phyloP scores from a whole-genome alignment of 2,113 vertebrate species.

The Pomatorhinus ruficollis region DNA sequence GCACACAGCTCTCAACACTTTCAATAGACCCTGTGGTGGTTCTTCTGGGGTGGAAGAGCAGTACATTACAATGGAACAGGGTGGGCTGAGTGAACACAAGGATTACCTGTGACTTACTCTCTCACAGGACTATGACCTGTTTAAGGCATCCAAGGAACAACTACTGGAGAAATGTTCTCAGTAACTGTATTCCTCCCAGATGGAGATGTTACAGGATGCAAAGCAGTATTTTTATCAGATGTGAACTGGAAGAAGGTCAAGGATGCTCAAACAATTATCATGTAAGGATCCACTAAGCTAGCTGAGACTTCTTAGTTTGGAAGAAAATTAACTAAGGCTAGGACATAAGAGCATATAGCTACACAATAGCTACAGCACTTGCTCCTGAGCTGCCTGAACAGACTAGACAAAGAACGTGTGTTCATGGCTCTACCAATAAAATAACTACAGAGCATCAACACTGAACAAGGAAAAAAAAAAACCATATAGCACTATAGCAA shows the following conservation, averaged over 20 bases:
- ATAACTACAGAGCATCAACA: neutral
- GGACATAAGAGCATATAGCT: neutral
- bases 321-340: neutral
- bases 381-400: neutral
- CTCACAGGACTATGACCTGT: neutral
- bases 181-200: neutral
- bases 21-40: neutral
- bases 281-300: neutral
- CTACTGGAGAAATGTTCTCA: neutral
- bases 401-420: neutral
- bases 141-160: neutral
- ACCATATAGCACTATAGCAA: neutral
- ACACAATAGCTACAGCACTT: too few relatives aligned
- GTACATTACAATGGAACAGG: neutral
- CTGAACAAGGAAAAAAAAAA: neutral
- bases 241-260: neutral
- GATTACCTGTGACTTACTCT: neutral
- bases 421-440: neutral
- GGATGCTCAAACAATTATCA: neutral
- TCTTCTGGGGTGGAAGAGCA: neutral
- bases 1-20: neutral
- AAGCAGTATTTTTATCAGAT: neutral
- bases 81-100: neutral
- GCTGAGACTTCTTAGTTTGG: neutral
- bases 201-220: neutral